These are phyloP conservation scores for Oreochromis spilurus DNA, from an alignment of 2,113 vertebrate species.

Conservation along the genomic window DNA sequence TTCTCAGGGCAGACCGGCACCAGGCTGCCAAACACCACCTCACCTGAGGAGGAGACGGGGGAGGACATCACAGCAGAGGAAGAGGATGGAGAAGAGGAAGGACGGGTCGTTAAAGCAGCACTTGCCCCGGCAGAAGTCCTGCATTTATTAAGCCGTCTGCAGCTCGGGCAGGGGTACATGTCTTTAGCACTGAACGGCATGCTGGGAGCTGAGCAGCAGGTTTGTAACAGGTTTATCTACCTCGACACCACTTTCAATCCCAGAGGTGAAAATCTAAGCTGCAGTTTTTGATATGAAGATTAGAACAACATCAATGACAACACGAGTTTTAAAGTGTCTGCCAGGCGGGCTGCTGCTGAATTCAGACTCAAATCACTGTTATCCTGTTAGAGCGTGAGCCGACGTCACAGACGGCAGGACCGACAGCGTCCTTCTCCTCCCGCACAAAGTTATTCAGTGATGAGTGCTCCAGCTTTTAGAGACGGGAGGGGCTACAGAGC, in stretches of 20 bases:
- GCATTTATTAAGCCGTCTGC: not conserved
- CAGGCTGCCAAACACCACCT: conserved; percentile 65
- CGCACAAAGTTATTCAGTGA: not conserved
- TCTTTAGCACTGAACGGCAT: not conserved
- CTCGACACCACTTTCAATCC: not conserved
- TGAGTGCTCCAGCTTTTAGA: not conserved
- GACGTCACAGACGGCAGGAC: not conserved
- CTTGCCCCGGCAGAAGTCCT: not conserved
- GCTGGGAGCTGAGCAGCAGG: not conserved
- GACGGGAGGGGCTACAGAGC: not conserved
- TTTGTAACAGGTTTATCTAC: not conserved
- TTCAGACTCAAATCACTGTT: not conserved
- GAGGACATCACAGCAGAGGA: not conserved
- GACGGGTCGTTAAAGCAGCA: not conserved
- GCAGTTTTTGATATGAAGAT: not conserved
- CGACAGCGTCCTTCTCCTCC: not conserved
- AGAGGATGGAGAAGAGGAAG: not conserved
- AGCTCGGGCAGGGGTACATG: not conserved
- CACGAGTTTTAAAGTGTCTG: not conserved
- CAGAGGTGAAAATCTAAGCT: not conserved
- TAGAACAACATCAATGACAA: not conserved
- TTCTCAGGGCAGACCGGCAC: conserved; percentile 54
- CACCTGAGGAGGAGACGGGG: conserved; percentile 53
- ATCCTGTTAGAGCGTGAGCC: not conserved
- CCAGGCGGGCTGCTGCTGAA: not conserved